Conservation (phyloP, 2,888 invertebrate genomes). For the Agrotis exclamationis region DNA sequence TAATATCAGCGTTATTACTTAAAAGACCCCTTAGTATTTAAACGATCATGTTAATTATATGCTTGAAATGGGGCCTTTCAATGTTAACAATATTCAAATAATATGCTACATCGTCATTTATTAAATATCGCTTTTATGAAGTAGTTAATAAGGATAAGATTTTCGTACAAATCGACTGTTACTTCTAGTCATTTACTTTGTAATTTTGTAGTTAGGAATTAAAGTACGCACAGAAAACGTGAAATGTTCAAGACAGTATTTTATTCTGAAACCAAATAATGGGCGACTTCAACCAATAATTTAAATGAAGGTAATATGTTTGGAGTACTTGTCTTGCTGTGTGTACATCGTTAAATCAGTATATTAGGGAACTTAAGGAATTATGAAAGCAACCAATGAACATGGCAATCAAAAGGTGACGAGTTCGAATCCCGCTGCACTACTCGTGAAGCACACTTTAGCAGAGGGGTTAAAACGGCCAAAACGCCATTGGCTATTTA, state of each 20-base stretch:
- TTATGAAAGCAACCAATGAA: not conserved
- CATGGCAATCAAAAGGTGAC: not conserved
- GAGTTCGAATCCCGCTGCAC: not conserved
- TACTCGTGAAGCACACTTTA: not conserved
- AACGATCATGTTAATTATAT: slow-evolving; percentile 54
- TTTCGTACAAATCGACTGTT: slow-evolving; percentile 57
- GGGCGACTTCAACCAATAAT: not conserved
- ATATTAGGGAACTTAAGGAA: slow-evolving; percentile 10
- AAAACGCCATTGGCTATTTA: no score
- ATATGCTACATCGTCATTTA: slow-evolving; percentile 53
- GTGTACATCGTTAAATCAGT: slow-evolving; percentile 8
- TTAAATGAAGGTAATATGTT: not conserved
- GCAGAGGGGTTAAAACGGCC: no score
- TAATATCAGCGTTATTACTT: slow-evolving; percentile 34
- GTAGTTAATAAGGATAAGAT: slow-evolving; percentile 35
- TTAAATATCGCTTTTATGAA: slow-evolving; percentile 41
- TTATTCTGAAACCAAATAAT: slow-evolving; percentile 4
- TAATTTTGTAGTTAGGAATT: slow-evolving; percentile 40
- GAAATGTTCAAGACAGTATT: slow-evolving; percentile 12
- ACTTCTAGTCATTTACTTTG: slow-evolving; percentile 56
- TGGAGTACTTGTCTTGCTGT: slow-evolving; percentile 17
- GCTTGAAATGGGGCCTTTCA: slow-evolving; percentile 70
- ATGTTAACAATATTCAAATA: slow-evolving; percentile 55
- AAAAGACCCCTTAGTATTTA: slow-evolving; percentile 59
- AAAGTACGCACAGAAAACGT: slow-evolving; percentile 14